Base-by-base conservation (phyloP, 2,888 invertebrate species). In the Pomacea canaliculata region DNA sequence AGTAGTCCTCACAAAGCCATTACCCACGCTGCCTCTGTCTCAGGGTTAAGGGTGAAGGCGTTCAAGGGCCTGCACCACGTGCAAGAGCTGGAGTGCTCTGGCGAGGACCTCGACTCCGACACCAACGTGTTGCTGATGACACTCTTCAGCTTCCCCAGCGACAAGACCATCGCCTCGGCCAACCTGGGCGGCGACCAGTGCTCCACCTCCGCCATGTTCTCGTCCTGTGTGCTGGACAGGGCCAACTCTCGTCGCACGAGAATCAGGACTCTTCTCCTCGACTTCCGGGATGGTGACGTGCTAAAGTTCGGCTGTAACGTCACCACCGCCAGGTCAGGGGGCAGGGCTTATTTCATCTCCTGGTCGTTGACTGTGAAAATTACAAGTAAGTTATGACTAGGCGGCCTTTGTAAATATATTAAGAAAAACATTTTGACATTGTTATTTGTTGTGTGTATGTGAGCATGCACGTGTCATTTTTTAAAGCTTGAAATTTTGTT, bases 251-350 rank as follows among this genome's bases (percentile, higher is more conserved):
- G 73, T n/a, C 66, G 59, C 27, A 68, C 73, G 19, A 56, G 67
- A 10, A 66, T 73, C 48, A 67, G 66, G 37, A 68, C 73, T 3
- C 18, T 73, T 7, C 68, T 73, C 7, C 67, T 68, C 59, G 73
- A 73, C 66, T 60, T 73, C 56, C 37, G 59, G 18, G n/a, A 27
- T 16, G 73, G 73, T 2, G 68, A 56, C 8, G 23, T 51, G n/a
- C 13, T 37, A 9, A 23, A n/a, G 56, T 73, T 73, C 46, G 73
- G 73, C 7, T 73, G 73, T 19, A 73, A 73, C 66, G 73, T 73
- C 18, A 73, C 73, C 10, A 63, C 19, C 13, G 51, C 73, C 59
- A n/a, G 46, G 56, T 48, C 66, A 13, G 9, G 23, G 7, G 71
- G 71, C 12, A 16, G 73, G 27, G 48, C 73, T 5, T 48, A 48